Evolutionary conservation across 2,113 vertebrate genomes (phyloP).

Genomic region (Equus quagga): DNA sequence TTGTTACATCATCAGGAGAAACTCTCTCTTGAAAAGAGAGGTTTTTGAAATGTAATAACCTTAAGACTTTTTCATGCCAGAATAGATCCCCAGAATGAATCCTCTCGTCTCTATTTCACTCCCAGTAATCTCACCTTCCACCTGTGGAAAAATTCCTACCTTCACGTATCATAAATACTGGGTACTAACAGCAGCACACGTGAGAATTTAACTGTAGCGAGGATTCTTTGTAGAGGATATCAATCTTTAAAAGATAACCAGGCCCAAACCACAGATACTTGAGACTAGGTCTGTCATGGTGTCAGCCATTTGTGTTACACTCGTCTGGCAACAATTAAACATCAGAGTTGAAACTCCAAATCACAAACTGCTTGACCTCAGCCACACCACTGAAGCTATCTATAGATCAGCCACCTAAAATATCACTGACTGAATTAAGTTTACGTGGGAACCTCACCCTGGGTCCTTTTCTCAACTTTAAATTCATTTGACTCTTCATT

Average conservation of each 20-base stretch:
- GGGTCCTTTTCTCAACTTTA: constrained; percentile 38
- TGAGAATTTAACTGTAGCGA: not conserved
- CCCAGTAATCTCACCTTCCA: not conserved
- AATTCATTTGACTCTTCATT: constrained; percentile 43
- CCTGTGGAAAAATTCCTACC: not conserved
- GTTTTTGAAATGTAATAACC: constrained; percentile 30
- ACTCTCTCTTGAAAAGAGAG: not conserved
- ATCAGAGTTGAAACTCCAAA: not conserved
- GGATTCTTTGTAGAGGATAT: not conserved
- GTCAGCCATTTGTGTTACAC: not conserved
- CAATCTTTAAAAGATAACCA: not conserved
- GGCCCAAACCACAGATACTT: not conserved
- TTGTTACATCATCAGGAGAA: constrained; percentile 14
- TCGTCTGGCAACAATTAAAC: not conserved
- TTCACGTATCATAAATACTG: not conserved
- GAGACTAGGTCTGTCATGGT: not conserved
- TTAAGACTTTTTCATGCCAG: not conserved
- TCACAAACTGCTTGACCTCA: not conserved
- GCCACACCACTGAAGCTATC: not conserved
- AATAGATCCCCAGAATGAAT: constrained; percentile 1
- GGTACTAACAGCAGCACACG: not conserved
- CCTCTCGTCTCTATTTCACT: not conserved
- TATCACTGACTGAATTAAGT: not conserved
- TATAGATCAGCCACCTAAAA: not conserved
- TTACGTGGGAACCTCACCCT: not conserved